Base-by-base conservation (phyloP, 1,140 invertebrate genomes). In the Lepidostoma basale region DNA sequence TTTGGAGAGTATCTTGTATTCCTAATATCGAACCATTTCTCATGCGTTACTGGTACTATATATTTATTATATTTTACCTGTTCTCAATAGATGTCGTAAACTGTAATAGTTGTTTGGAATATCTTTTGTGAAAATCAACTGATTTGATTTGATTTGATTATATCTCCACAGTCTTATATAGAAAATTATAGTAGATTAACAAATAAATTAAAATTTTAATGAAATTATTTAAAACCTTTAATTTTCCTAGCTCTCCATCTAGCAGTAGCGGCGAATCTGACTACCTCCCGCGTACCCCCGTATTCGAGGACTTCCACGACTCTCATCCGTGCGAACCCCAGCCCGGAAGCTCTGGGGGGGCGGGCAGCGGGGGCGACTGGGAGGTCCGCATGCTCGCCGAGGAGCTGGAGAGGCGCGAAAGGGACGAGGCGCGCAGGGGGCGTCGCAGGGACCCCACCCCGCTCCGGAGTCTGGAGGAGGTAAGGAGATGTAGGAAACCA, bases 301-400 rank as follows among this genome's bases (percentile, higher is more conserved):
- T 80, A 14, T 82, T 83, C 28, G 81, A 83, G 68, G 79, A 82
- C 45, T 83, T 83, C 60, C 58, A 66, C 14, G 45, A 40, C 0
- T 63, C 65, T 20, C 76, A 76, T 3, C 67, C 20, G 58, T 14
- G 14, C 9, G 30, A 20, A 18, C 28, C 44, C 22, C 9, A n/a
- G 2, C 44, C 16, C 44, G 56, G 63, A 22, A 0, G 44, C 22
- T 26, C 44, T 8, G 49, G 62, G 16, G 28, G 56, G n/a, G 20
- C 5, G 33, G 75, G 76, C n/a, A 75, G 82, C 8, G 85, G 85
- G 47, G 86, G 87, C 72, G 88, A 92, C 69, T 92, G 91, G 91
- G 91, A 93, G 77, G 86, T 92, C 0, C 84, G 88, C 74, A 90
- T 92, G 89, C 77, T 92, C 20, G 90, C 89, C 0, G 84, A 90